Evolutionary conservation across 2,113 vertebrate genomes (phyloP), one percentile per base, ranked within the genome.

Genomic region (Lepidothrix coronata): DNA sequence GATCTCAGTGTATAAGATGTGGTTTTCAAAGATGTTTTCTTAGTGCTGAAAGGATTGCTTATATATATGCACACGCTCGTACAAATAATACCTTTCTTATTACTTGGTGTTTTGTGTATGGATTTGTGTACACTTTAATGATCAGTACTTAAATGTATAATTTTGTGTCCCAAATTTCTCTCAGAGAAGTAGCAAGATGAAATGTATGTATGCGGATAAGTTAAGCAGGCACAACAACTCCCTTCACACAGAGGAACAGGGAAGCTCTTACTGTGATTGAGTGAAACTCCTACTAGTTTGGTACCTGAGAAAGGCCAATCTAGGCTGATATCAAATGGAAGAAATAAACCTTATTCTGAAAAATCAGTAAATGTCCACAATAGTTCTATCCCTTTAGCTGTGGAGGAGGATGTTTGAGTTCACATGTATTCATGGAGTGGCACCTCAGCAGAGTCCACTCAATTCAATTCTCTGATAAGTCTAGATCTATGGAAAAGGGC

Each of bases 381-480:
- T 5, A 46, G 9, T 12, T 0, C 0, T 55, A 24, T 61, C 37
- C 25, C 39, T 80, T 73, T 15, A 23, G 68, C 24, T 61, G 2
- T 14, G 28, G 52, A 70, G 39, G 33, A 51, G 30, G 35, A 41
- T 57, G 13, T 13, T 65, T 54, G 46, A 72, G 11, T 18, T 79
- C 19, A 2, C 11, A 3, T 5, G 14, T 9, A 2, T 52, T 57
- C 14, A 18, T 4, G 13, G 52, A 54, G 9, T 8, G 7, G 20
- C 7, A 6, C 2, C 3, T 12, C 11, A 63, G 41, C 44, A 86
- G 39, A 51, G 7, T 13, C 3, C 54, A 57, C 48, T 35, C 63
- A 35, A 2, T 20, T 67, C 16, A 35, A 1, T 31, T 88, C 54
- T 76, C 31, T 79, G 57, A 1, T 4, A 57, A 9, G 6, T n/a